Conservation (phyloP, 2,888 invertebrate species). For the Phytoseiulus persimilis region DNA sequence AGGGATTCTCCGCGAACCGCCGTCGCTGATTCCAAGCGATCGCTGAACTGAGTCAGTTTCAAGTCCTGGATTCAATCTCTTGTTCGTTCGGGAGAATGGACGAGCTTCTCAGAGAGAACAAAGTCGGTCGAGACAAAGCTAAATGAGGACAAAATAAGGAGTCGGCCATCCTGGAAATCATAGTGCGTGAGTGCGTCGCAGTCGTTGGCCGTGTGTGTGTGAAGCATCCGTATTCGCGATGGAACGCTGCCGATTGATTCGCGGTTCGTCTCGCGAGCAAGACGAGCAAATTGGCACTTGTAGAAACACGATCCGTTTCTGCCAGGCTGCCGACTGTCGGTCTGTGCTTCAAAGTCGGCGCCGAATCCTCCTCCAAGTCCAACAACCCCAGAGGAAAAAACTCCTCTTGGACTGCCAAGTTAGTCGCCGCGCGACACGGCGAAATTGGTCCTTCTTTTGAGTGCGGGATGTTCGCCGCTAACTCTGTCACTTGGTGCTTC, state of each 20-base stretch:
- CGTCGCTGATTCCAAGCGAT: too few relatives aligned
- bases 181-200: not conserved
- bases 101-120: too few relatives aligned
- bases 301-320: not conserved
- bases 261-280: not conserved
- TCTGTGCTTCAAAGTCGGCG: constrained; percentile 5
- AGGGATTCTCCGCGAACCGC: too few relatives aligned
- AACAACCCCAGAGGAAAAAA: not conserved
- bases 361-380: not conserved
- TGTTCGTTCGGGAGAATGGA: too few relatives aligned
- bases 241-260: not conserved
- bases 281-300: constrained; percentile 5
- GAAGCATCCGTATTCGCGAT: not conserved
- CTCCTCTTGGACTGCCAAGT: not conserved
- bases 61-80: too few relatives aligned
- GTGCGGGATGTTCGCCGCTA: not conserved
- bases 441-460: not conserved
- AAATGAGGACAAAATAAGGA: not conserved
- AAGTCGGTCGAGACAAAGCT: too few relatives aligned
- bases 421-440: not conserved
- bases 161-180: not conserved
- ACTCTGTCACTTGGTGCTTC: not conserved
- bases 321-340: not conserved
- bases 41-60: too few relatives aligned
- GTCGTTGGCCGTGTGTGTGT: not conserved